phyloP scores from a whole-genome alignment of 1,140 invertebrate genomes.

The Zaprionus vittiger region DNA sequence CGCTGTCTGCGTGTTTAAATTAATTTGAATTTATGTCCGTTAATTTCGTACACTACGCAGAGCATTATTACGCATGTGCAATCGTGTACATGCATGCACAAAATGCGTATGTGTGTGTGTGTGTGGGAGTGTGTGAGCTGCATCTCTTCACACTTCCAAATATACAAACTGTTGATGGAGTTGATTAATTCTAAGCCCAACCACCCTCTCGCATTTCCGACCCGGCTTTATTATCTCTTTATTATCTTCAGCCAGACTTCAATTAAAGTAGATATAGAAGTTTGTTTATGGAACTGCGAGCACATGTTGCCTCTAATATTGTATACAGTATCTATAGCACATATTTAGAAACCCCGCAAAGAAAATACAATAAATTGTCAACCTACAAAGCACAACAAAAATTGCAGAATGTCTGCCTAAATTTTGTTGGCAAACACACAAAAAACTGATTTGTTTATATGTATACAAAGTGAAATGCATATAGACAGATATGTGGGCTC shows the following conservation, averaged over 20 bases:
- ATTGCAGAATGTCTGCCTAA: conserved; percentile 49
- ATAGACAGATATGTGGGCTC: conserved; percentile 28
- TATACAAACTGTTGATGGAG: conserved; percentile 20
- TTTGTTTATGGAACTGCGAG: conserved; percentile 15
- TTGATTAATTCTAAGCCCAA: conserved; percentile 38
- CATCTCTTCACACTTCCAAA: conserved; percentile 40
- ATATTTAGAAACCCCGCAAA: conserved; percentile 6
- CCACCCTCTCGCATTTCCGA: conserved; percentile 37
- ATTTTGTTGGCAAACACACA: conserved; percentile 62
- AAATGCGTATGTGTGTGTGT: not conserved
- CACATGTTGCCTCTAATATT: conserved; percentile 21
- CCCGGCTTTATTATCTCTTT: conserved; percentile 23
- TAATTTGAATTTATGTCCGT: conserved; percentile 76
- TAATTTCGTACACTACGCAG: conserved; percentile 50
- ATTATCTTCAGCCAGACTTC: conserved; percentile 8
- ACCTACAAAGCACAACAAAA: conserved; percentile 7
- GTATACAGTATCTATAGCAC: not conserved
- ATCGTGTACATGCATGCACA: not conserved
- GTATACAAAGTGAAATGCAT: not conserved
- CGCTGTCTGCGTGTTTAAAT: conserved; percentile 50
- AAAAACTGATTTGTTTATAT: conserved; percentile 26
- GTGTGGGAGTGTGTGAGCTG: conserved; percentile 14
- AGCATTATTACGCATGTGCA: not conserved
- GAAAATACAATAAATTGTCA: conserved; percentile 27
- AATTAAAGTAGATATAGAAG: conserved; percentile 17